Base-by-base conservation (phyloP, 2,113 vertebrate species). In the Odontophorus gujanensis region DNA sequence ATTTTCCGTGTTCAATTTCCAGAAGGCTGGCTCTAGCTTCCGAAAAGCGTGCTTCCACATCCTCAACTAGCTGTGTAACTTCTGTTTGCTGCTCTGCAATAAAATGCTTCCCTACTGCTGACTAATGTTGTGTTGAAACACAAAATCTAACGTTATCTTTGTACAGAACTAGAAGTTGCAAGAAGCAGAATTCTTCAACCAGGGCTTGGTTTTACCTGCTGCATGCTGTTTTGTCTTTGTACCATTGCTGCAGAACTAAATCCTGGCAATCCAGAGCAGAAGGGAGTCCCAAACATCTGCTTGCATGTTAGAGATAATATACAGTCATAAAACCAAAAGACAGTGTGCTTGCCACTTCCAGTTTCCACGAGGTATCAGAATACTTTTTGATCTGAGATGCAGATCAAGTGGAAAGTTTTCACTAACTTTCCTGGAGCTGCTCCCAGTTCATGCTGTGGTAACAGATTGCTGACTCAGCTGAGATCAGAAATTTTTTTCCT, bases 331-430 rank as follows among this genome's bases (percentile, higher is more conserved):
- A 91, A 5, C 24, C 16, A 34, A 86, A 83, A 38, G 0, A 4
- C 38, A 68, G 34, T 6, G 48, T 83, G 51, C 26, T 18, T 75
- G 34, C 59, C 32, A 67, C 26, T 62, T 89, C 18, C 72, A 48
- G 24, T 74, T 74, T 83, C 72, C 57, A 66, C 1, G 7, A 21
- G 51, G 32, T 74, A 85, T 65, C 72, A 61, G 79, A 34, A 83
- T 80, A 61, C n/a, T 13, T 40, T 90, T 65, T 86, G 79, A 32
- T 91, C 48, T 68, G 43, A 38, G 20, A 67, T 81, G 24, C 76
- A 28, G 40, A 40, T 40, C 40, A 74, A 87, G 73, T 48, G 61
- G 76, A 90, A 94, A 78, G 65, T 90, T 82, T 94, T 69, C 51
- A 36, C 30, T 83, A 67, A 26, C 59, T 77, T 91, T 75, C 81